Conservation (phyloP, 2,888 invertebrate species). For the Anoplius nigerrimus region DNA sequence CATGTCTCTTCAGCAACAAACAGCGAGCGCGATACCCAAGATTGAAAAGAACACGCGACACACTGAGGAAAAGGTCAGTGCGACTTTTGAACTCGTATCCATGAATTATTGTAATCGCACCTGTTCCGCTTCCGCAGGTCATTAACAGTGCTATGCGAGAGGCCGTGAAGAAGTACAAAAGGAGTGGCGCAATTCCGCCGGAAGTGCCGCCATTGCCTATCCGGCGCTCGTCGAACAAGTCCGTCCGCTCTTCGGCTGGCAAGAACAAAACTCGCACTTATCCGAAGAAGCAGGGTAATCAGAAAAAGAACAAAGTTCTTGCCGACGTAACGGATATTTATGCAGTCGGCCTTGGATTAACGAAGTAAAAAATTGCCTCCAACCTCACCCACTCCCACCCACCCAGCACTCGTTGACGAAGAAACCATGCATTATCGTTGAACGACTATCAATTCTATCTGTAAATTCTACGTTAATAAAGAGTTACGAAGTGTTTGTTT, state of each 20-base stretch:
- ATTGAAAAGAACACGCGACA: constrained; percentile 40
- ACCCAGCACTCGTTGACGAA: constrained; percentile 35
- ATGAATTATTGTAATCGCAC: too few relatives aligned
- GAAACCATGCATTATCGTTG: constrained; percentile 30
- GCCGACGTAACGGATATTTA: constrained; percentile 64
- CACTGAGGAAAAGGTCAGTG: constrained; percentile 56
- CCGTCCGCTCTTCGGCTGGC: constrained; percentile 30
- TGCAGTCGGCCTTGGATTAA: constrained; percentile 63
- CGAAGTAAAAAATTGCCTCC: constrained; percentile 37
- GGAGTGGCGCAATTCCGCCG: constrained; percentile 42
- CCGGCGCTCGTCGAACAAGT: constrained; percentile 35
- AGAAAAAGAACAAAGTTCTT: constrained; percentile 55
- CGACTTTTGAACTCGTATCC: too few relatives aligned
- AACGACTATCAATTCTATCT: constrained; percentile 45
- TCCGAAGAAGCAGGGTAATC: constrained; percentile 48
- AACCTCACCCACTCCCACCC: neutral
- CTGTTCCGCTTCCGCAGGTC: constrained; percentile 37
- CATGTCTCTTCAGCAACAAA: constrained; percentile 59
- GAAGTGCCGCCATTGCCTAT: constrained; percentile 46
- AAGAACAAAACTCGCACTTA: constrained; percentile 49
- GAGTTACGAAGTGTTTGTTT: too few relatives aligned
- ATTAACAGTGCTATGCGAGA: constrained; percentile 62
- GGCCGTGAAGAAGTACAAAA: constrained; percentile 65
- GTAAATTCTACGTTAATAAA: constrained; percentile 21
- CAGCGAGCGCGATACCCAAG: constrained; percentile 42